Base-by-base conservation (phyloP, 2,113 vertebrate genomes). In the Macquaria australasica region DNA sequence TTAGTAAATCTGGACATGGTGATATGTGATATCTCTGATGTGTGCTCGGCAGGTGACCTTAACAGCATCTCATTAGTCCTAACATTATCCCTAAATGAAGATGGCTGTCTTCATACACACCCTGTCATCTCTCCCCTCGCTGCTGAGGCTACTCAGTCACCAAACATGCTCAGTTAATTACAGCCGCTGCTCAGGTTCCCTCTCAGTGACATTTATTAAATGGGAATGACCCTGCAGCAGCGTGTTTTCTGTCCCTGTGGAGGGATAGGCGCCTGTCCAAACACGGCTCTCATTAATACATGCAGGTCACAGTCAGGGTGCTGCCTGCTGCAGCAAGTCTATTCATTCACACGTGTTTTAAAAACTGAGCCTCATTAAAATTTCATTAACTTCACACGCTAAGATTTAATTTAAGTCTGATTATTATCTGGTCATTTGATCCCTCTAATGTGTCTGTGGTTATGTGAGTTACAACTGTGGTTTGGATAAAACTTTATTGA, bases 281-380 rank as follows among this genome's bases (percentile, higher is more conserved):
- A 89, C 87, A 87, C 14, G 20, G 15, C 37, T 50, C 69, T 89
- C 83, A 83, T 86, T 87, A 84, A 90, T 77, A 75, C 59, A 60
- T 37, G 77, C 80, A 74, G 85, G 86, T 88, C 83, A 77, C 63
- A 89, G 76, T 59, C 82, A 60, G 74, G 69, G 76, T 75, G 34
- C 39, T 58, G 64, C 67, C 76, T 20, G 41, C 78, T 31, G 74
- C 79, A 43, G 74, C 53, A 48, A 6, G 53, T 66, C 69, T 72
- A 23, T 86, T 85, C 87, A 85, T 67, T 81, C 72, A 71, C 60
- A 39, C 15, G 43, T 84, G 68, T 80, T 90, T 86, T 67, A 63
- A 81, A 83, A 88, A 87, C 78, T 55, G 58, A 85, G 68, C 83
- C 77, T 89, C 87, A 91, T 95, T 93, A 89, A 91, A 87, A 78